Base-by-base conservation (phyloP, 2,797 vertebrate genomes). In the Periophthalmus magnuspinnatus region DNA sequence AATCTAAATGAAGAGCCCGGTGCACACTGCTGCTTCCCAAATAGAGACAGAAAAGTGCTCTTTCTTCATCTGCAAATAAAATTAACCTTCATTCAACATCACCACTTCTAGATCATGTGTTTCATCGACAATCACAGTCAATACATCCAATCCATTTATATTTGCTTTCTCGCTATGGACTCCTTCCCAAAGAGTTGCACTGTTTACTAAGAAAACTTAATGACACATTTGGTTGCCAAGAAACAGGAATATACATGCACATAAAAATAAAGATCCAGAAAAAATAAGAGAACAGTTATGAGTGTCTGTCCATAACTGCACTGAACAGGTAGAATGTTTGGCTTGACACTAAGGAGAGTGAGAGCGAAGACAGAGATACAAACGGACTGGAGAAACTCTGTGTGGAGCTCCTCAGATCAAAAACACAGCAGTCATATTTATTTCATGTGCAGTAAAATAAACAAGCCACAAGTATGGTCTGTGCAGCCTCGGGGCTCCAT, bases 1-100 rank as follows among this genome's bases (percentile, higher is more conserved):
- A 72, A 52, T 74, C 22, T 41, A 72, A 75, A 38, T 38, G 52
- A 67, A 78, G 7, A 55, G 41, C 41, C 41, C 24, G 63, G 56
- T 5, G 67, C 67, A 69, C 34, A n/a, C 47, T 62, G 66, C 41
- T 76, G 74, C 65, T 79, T 69, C 68, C 41, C 59, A 38, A 60
- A 72, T 59, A 70, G 38, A 5, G 58, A 19, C n/a, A 21, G 10
- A 17, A 21, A 52, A 52, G 19, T 52, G 5, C 52, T 47, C 36
- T 38, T 50, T 48, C 16, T 48, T 17, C 16, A 17, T 17, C 16
- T 48, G 47, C 47, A 16, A 16, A 47, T 48, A 17, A 6, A n/a
- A 52, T 52, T n/a, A 17, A 21, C 45, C 10, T 38, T 8, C 34
- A 36, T 36, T 6, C 7, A 2, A 36, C 5, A 36, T 4, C 10